A percentile compares a stretch with the other conserved stretches of the same genome.
Evolutionary conservation across 2,113 vertebrate species (phyloP).

Genomic region (Cisticola juncidis): DNA sequence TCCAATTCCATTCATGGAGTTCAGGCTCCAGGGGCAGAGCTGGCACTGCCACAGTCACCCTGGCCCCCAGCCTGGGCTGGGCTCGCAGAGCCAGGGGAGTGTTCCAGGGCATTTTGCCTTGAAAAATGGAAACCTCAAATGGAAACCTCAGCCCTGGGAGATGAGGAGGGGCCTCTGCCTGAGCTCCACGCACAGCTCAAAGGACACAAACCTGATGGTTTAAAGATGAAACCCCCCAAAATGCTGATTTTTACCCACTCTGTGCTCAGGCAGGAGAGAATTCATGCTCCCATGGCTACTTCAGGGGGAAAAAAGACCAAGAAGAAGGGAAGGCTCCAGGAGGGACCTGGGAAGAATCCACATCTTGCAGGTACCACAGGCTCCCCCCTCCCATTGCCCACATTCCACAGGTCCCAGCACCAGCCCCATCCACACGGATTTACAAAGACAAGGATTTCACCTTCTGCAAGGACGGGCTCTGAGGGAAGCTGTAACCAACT

Average conservation of each 20-base stretch:
- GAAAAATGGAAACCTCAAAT: accelerated
- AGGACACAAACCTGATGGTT: not conserved
- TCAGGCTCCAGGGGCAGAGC: not conserved
- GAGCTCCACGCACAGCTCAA: accelerated
- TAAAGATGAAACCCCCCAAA: not conserved
- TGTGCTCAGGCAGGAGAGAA: not conserved
- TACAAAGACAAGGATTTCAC: not conserved
- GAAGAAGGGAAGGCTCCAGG: not conserved
- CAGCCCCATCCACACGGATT: not conserved
- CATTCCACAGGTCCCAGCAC: not conserved
- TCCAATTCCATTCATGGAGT: not conserved
- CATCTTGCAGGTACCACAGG: accelerated
- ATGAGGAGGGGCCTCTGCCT: accelerated
- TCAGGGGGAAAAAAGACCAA: not conserved
- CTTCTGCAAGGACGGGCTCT: not conserved
- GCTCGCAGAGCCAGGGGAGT: not conserved
- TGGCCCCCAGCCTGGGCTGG: not conserved
- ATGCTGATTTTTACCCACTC: not conserved
- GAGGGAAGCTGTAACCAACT: not conserved
- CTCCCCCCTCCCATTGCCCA: not conserved
- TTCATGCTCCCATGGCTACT: not conserved
- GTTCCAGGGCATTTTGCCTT: not conserved
- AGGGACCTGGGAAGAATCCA: not conserved
- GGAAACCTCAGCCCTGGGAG: not conserved
- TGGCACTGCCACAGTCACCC: not conserved